Base-by-base conservation (phyloP, 1,140 invertebrate species). In the Goniozus legneri region DNA sequence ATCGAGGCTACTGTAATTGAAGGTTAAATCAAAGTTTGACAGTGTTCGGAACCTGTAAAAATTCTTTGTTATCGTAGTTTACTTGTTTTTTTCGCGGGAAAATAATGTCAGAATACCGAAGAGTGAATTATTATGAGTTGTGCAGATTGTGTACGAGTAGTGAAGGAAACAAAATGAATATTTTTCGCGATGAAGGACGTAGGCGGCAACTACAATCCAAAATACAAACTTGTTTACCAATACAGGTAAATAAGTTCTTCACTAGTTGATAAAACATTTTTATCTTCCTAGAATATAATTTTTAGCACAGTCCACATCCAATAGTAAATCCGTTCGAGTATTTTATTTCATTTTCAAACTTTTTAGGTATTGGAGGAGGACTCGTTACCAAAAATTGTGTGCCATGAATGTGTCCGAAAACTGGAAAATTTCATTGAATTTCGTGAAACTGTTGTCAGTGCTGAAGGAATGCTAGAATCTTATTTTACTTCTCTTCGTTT, bases 331-430 rank as follows among this genome's bases (percentile, higher is more conserved):
- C 8, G 34, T 35, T 35, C 1, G 13, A 18, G 13, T 8, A 35
- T 35, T 35, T 35, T 27, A 4, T 27, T 27, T 27, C 4, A 27
- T 27, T 27, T 4, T 6, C 24, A 27, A 10, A 27, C 24, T 7
- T 18, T 18, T 13, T 56, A 86, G 84, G 76, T 86, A 14, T 71
- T 79, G 37, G 84, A 85, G 64, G 82, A 83, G 56, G 84, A 86
- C 66, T 82, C 81, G 8, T 64, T 87, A 44, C 85, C 85, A 38
- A 86, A 86, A 77, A 81, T 83, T 15, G 77, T 87, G n/a, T 87
- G 85, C 57, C 75, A 77, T 3, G 77, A 79, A 33, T 87, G 84
- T 59, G 64, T 84, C 22, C 77, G 78, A 51, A 82, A 82, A 48
- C 55, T 86, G 34, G 84, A 87, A 41, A 79, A 71, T 27, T 81